These are phyloP conservation scores for Montipora efflorescens DNA, from an alignment of 64 coral and sea anemone species.

Conservation along the genomic window DNA sequence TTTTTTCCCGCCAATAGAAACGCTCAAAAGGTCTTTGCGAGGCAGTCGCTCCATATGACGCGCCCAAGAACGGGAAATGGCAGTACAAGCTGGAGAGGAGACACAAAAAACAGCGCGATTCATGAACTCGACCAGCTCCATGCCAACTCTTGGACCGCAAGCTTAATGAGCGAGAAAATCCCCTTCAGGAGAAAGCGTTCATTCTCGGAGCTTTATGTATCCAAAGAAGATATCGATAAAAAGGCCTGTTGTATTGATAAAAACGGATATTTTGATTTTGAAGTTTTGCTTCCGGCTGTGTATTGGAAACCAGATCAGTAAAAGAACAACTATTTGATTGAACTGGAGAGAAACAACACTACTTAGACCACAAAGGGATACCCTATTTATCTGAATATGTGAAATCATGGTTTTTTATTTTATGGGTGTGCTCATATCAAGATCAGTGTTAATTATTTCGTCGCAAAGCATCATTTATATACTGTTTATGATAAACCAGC, in stretches of 20 bases:
- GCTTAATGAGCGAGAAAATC: conserved; percentile 4
- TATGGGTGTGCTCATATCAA: too few relatives aligned
- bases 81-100: conserved; percentile 7
- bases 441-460: too few relatives aligned
- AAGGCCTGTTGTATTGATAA: conserved; percentile 57
- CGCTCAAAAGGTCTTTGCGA: not conserved
- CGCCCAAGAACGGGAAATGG: conserved; percentile 34
- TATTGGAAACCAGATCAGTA: conserved; percentile 16
- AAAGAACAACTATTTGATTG: too few relatives aligned
- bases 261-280: conserved; percentile 46
- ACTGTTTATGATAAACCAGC: too few relatives aligned
- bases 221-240: conserved; percentile 54
- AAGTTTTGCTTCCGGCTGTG: conserved; percentile 36
- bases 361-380: too few relatives aligned
- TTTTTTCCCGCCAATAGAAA: conserved; percentile 51
- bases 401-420: too few relatives aligned
- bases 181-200: conserved; percentile 21
- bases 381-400: too few relatives aligned
- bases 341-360: too few relatives aligned
- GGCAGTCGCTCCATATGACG: not conserved
- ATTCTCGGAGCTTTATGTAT: conserved; percentile 53
- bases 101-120: not conserved
- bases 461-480: too few relatives aligned
- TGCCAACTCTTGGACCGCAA: conserved; percentile 8
- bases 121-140: not conserved